Percentiles rank a stretch among this genome's conserved stretches.
phyloP scores from a whole-genome alignment of 1,140 invertebrate genomes.

The Agraylea sexmaculata region DNA sequence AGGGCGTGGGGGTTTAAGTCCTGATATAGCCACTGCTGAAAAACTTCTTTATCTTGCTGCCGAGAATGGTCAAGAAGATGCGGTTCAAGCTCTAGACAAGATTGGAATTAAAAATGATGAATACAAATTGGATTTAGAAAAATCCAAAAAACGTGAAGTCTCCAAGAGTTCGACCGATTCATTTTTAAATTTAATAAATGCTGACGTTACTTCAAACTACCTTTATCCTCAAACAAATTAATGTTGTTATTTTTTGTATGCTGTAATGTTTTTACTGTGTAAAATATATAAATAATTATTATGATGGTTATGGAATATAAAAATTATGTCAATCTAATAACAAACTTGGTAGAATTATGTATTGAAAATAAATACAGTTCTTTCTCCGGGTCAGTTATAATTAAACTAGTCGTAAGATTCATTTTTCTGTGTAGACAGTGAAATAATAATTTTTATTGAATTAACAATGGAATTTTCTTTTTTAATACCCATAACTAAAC shows the following conservation, averaged over 20 bases:
- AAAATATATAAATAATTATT: background rate
- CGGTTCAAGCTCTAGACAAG: slow-evolving; percentile 36
- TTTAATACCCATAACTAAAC: too few relatives aligned
- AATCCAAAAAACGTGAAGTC: background rate
- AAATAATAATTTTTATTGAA: too few relatives aligned
- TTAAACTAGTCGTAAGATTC: too few relatives aligned
- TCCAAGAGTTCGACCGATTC: slow-evolving; percentile 11
- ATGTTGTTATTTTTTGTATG: background rate
- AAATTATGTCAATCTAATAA: too few relatives aligned
- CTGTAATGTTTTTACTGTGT: background rate
- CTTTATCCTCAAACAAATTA: background rate
- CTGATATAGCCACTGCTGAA: slow-evolving; percentile 35
- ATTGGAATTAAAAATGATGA: background rate
- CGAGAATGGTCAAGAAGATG: slow-evolving; percentile 43
- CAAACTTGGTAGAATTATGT: too few relatives aligned
- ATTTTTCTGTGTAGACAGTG: too few relatives aligned
- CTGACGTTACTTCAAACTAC: background rate
- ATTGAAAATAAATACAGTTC: too few relatives aligned
- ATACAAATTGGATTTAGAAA: background rate
- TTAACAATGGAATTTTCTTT: too few relatives aligned
- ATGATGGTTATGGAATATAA: background rate
- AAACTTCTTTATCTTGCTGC: slow-evolving; percentile 43
- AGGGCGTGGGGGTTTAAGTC: slow-evolving; percentile 42
- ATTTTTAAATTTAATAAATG: slow-evolving; percentile 11
- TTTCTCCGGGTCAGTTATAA: too few relatives aligned